Percentiles rank a stretch among this genome's conserved stretches.
phyloP scores from a whole-genome alignment of 2,113 vertebrate genomes.

The Calidris pugnax region DNA sequence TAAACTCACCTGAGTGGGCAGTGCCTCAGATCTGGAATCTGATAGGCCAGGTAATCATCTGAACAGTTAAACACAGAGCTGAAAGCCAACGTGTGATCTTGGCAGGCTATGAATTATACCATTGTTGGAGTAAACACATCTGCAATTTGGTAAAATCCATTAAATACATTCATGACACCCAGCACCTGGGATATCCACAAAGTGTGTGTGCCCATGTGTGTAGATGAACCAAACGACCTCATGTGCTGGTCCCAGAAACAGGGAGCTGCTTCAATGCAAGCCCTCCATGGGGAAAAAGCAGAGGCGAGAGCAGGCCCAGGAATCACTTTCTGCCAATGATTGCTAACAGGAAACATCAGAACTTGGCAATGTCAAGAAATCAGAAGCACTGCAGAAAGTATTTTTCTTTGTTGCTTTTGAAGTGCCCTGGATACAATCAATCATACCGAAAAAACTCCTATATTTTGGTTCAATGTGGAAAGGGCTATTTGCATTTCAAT shows the following conservation, averaged over 20 bases:
- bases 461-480: conserved; percentile 16
- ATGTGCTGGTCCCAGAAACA: not conserved
- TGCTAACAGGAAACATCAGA: not conserved
- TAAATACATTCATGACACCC: not conserved
- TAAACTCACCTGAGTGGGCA: conserved; percentile 2
- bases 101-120: not conserved
- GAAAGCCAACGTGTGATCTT: not conserved
- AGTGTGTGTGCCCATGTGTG: fast-evolving
- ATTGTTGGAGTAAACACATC: not conserved
- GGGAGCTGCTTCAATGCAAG: not conserved
- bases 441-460: not conserved
- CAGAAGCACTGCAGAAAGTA: not conserved
- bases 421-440: conserved; percentile 25
- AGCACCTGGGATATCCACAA: not conserved
- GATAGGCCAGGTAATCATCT: not conserved
- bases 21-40: not conserved
- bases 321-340: not conserved
- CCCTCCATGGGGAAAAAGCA: not conserved
- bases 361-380: not conserved
- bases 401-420: conserved; percentile 18
- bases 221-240: not conserved
- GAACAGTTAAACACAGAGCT: not conserved
- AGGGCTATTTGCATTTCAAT: conserved; percentile 46
- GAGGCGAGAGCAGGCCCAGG: not conserved
- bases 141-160: not conserved